Evolutionary conservation across 2,797 vertebrate genomes (phyloP).

Genomic region (Enteromius afrohamiltoni): DNA sequence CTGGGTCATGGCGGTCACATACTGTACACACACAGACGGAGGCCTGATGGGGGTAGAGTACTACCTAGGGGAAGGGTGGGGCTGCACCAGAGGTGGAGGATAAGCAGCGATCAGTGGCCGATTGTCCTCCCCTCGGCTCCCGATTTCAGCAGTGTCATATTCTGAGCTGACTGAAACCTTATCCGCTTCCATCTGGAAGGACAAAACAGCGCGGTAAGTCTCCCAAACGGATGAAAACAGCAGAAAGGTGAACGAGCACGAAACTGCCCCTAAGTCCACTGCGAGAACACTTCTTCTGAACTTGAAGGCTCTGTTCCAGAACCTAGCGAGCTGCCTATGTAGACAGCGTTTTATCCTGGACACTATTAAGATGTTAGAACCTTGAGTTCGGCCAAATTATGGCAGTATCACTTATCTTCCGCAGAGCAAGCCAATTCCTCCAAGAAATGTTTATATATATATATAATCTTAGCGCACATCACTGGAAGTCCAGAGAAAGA

Average conservation of each 20-base stretch:
- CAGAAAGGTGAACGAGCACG: slow-evolving; percentile 36
- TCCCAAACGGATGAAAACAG: slow-evolving; percentile 60
- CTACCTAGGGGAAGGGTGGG: slow-evolving; percentile 79
- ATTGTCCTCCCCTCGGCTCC: slow-evolving; percentile 97
- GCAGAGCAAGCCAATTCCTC: not conserved
- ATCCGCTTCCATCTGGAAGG: slow-evolving; percentile 98
- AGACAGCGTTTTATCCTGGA: not conserved
- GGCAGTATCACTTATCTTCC: not conserved
- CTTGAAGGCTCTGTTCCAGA: not conserved
- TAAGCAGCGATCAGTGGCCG: slow-evolving; percentile 94
- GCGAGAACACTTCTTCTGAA: not conserved
- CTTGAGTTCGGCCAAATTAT: no score
- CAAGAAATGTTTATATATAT: no score
- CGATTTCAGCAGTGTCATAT: slow-evolving; percentile 98
- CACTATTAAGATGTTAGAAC: not conserved
- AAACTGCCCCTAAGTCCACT: slow-evolving; percentile 43
- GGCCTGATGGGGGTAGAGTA: slow-evolving; percentile 65
- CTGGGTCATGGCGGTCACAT: slow-evolving; percentile 34
- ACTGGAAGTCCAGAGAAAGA: no score
- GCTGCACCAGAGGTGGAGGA: slow-evolving; percentile 75
- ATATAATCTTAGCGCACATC: no score
- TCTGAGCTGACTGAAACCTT: slow-evolving; percentile 96
- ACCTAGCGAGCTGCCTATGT: not conserved
- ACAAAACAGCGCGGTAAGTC: slow-evolving; percentile 84
- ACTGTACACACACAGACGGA: slow-evolving; percentile 47